Conservation (phyloP, 1,140 invertebrate genomes). For the Dysdera silvatica region DNA sequence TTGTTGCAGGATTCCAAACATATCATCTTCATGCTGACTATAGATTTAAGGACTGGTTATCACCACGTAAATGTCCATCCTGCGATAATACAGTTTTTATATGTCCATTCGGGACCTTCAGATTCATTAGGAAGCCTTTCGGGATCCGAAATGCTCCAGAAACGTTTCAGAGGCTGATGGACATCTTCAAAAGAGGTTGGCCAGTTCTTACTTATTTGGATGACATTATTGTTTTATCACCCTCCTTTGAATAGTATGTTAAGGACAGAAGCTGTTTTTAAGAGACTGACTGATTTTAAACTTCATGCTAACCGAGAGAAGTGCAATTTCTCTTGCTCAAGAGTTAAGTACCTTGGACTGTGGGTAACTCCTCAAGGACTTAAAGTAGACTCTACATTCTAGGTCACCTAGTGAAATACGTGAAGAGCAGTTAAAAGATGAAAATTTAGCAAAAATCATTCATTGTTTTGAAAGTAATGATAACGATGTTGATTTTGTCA, state of each 20-base stretch:
- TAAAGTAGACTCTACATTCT: background rate
- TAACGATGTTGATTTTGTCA: background rate
- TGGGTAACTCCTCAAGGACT: no score
- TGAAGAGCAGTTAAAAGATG: background rate
- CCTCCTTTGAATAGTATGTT: no score
- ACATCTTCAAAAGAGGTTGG: conserved; percentile 26
- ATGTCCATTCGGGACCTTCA: conserved; percentile 23
- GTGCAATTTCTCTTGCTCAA: no score
- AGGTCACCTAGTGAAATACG: background rate
- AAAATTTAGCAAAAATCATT: background rate
- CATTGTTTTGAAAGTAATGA: background rate
- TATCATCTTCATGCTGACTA: background rate
- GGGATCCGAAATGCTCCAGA: conserved; percentile 31
- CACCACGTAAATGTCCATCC: conserved; percentile 38
- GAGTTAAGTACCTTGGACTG: no score
- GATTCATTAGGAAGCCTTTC: conserved; percentile 34
- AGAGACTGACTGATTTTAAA: no score
- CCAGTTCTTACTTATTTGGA: no score
- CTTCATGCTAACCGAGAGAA: no score
- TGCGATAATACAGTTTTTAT: conserved; percentile 37
- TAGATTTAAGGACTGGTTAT: conserved; percentile 42
- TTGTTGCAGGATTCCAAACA: conserved; percentile 34
- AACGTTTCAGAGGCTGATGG: conserved; percentile 36
- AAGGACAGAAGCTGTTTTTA: no score
- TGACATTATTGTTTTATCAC: no score